Evolutionary conservation across 2,797 vertebrate genomes (phyloP).

Genomic region (Nannoperca australis): DNA sequence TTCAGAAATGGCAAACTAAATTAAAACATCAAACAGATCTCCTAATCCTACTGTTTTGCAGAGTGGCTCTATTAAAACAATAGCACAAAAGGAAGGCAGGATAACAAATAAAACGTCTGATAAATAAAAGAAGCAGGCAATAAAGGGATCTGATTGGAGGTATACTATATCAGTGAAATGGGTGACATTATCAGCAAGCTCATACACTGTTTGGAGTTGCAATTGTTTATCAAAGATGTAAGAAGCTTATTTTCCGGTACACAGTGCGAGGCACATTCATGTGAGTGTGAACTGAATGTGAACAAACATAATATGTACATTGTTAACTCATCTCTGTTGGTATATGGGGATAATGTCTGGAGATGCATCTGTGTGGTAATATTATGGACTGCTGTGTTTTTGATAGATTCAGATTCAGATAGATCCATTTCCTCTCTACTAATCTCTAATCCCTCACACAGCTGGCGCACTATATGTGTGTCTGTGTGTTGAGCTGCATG

Average conservation of each 20-base stretch:
- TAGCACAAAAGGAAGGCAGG: not conserved
- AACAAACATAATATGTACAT: slow-evolving; percentile 16
- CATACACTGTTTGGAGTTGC: not conserved
- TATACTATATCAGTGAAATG: slow-evolving; percentile 1
- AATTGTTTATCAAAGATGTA: slow-evolving; percentile 29
- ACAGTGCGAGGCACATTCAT: slow-evolving; percentile 2
- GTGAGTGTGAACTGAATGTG: not conserved
- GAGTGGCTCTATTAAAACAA: slow-evolving; percentile 35
- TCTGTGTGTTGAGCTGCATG: slow-evolving; percentile 4
- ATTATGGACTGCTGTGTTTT: slow-evolving; percentile 48
- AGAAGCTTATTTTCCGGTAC: slow-evolving; percentile 2
- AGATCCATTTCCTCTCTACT: slow-evolving; percentile 46
- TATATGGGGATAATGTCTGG: slow-evolving; percentile 48
- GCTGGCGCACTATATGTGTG: slow-evolving; percentile 43
- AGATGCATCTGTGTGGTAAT: slow-evolving; percentile 44
- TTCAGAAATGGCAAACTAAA: slow-evolving; percentile 17
- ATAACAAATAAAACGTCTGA: slow-evolving; percentile 24
- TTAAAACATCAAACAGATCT: slow-evolving; percentile 47
- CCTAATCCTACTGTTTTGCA: slow-evolving; percentile 4
- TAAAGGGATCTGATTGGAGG: slow-evolving; percentile 33
- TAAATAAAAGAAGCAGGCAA: slow-evolving; percentile 33
- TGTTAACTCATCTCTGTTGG: slow-evolving; percentile 35
- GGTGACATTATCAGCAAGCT: slow-evolving; percentile 38
- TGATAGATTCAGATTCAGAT: slow-evolving; percentile 52
- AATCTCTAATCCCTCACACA: slow-evolving; percentile 73